phyloP scores from a whole-genome alignment of 2,888 invertebrate species.

The Dolichomitus sp. region DNA sequence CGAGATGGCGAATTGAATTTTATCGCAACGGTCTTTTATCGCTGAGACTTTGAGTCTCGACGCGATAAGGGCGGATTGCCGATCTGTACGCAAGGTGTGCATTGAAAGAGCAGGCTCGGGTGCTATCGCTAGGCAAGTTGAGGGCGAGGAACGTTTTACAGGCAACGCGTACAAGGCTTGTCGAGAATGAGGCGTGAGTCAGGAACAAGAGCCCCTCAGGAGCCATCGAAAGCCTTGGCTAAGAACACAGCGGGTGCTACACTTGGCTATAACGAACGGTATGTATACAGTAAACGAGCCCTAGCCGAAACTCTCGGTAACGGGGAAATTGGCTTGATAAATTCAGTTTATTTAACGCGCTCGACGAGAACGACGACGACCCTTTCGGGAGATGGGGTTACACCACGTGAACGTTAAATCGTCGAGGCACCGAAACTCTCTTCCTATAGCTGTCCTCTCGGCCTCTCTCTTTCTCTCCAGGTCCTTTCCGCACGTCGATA shows the following conservation, averaged over 20 bases:
- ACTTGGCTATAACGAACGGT: slow-evolving; percentile 19
- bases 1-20: slow-evolving; percentile 54
- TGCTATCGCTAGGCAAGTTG: background rate
- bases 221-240: slow-evolving; percentile 36
- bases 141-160: slow-evolving; percentile 40
- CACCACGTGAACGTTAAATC: slow-evolving; percentile 53
- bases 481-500: slow-evolving; percentile 38
- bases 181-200: slow-evolving; percentile 38
- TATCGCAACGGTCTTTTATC: slow-evolving; percentile 44
- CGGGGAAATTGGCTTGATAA: slow-evolving; percentile 64
- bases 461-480: slow-evolving; percentile 4
- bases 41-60: slow-evolving; percentile 27
- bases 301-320: slow-evolving; percentile 50
- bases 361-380: slow-evolving; percentile 39
- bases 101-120: slow-evolving; percentile 4
- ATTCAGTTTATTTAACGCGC: slow-evolving; percentile 64
- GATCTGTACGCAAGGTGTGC: slow-evolving; percentile 32
- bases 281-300: slow-evolving; percentile 20
- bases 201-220: slow-evolving; percentile 48
- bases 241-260: slow-evolving; percentile 33
- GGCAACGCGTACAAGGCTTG: slow-evolving; percentile 19
- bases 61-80: slow-evolving; percentile 15
- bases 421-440: slow-evolving; percentile 44
- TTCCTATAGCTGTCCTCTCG: slow-evolving; percentile 10
- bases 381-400: slow-evolving; percentile 58